Base-by-base conservation (phyloP, 2,888 invertebrate genomes). In the Coleophora deauratella region DNA sequence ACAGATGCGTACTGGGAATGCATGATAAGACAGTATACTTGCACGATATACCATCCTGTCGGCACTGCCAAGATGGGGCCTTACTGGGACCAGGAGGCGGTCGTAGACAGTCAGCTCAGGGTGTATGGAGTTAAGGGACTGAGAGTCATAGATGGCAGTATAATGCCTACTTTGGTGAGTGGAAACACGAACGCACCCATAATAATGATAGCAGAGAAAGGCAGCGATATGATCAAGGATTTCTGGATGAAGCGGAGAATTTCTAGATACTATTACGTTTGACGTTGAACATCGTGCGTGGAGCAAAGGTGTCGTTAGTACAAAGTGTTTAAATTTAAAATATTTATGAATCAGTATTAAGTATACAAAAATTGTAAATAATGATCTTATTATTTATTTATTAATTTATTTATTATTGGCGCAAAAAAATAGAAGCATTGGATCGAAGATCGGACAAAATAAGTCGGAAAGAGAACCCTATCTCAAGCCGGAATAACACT, bases 31-130 rank as follows among this genome's bases (percentile, higher is more conserved):
- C 89, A 93, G 33, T 95, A 94, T 51, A 92, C 94, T 0, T 91
- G 90, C 6, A 95, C 95, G 0, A 93, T 95, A 38, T 95, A 95
- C 59, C 95, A 95, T 77, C 95, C 95, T 0, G 91, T 93, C 0
- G 95, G 95, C 0, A 96, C 95, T 0, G 93, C 92, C 35, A 95
- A 95, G 66, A 96, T 96, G 96, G 96, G 95, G 0, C 95, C 95
- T 0, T 91, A 91, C 54, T 94, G 93, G 92, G 95, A 95, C 60
- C 88, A 89, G 10, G 91, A 91, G 6, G 95, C 95, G 0, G 95
- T 95, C 0, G 95, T 95, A 0, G 94, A 95, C 66, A 90, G 92
- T 1, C 90, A 93, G 57, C 71, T 95, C 7, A 80, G 91, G 41
- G 94, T 95, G 0, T 93, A 95, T 55, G 95, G 95, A 0, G 84